phyloP scores from a whole-genome alignment of 2,888 invertebrate genomes.

The Pollenia labialis region DNA sequence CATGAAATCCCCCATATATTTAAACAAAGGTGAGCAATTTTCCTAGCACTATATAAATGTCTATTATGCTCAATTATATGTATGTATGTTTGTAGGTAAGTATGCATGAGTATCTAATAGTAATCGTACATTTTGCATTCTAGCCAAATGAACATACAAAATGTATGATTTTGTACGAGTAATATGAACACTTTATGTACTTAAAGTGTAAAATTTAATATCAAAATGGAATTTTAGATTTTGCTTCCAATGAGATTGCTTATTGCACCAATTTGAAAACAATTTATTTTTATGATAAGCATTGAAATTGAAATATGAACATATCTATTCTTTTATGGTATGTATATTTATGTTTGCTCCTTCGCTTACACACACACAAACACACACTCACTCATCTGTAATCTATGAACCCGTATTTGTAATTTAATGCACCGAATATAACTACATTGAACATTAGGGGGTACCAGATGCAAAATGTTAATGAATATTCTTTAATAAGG shows the following conservation, averaged over 20 bases:
- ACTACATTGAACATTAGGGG: background rate
- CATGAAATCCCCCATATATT: too few relatives aligned
- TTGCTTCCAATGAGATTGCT: conserved; percentile 51
- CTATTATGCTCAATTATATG: too few relatives aligned
- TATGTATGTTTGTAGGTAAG: too few relatives aligned
- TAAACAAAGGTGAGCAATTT: too few relatives aligned
- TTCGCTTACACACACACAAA: background rate
- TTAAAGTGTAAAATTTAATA: conserved; percentile 58
- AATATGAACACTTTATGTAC: conserved; percentile 49
- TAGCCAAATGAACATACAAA: conserved; percentile 32
- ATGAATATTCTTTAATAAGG: too few relatives aligned
- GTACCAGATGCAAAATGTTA: too few relatives aligned
- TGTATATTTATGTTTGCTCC: background rate
- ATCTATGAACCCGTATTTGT: conserved; percentile 6
- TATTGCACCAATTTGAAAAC: conserved; percentile 61
- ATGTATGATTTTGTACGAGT: conserved; percentile 27
- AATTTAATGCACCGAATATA: conserved; percentile 10
- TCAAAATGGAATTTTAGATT: conserved; percentile 59
- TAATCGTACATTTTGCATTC: conserved; percentile 13
- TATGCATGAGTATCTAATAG: background rate
- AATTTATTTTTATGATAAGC: conserved; percentile 65
- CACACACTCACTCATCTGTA: background rate
- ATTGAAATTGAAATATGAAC: conserved; percentile 49
- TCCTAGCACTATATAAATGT: too few relatives aligned
- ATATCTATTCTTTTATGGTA: background rate